These are phyloP conservation scores for Gambusia affinis DNA, from an alignment of 2,113 vertebrate species.

Conservation along the genomic window DNA sequence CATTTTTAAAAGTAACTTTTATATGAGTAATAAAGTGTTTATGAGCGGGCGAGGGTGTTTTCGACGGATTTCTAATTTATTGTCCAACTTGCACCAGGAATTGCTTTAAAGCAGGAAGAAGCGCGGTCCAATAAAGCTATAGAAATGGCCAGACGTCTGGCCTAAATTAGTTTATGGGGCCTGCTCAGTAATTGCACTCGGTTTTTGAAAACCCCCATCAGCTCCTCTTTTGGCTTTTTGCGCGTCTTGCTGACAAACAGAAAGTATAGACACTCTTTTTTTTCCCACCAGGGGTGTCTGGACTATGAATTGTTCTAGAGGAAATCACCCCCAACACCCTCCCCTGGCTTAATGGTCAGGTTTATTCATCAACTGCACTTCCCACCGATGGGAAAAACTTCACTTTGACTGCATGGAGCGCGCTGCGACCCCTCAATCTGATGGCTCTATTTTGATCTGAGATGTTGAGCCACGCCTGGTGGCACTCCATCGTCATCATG, in stretches of 20 bases:
- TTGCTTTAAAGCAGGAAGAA: slow-evolving; percentile 98
- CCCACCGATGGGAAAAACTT: slow-evolving; percentile 61
- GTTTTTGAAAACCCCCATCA: slow-evolving; percentile 85
- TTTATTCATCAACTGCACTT: slow-evolving; percentile 76
- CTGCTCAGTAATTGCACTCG: slow-evolving; percentile 83
- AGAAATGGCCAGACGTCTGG: slow-evolving; percentile 98
- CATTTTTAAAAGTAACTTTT: slow-evolving; percentile 8
- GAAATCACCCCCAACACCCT: slow-evolving; percentile 61
- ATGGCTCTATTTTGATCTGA: neutral
- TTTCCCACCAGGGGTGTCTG: slow-evolving; percentile 78
- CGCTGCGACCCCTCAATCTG: neutral
- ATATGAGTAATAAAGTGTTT: slow-evolving; percentile 69
- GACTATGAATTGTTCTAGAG: slow-evolving; percentile 78
- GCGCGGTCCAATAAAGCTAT: slow-evolving; percentile 94
- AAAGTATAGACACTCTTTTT: slow-evolving; percentile 84
- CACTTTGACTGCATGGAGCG: slow-evolving; percentile 60
- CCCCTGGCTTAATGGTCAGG: slow-evolving; percentile 71
- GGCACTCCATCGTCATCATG: neutral
- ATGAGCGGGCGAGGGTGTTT: slow-evolving; percentile 85
- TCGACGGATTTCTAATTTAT: slow-evolving; percentile 83
- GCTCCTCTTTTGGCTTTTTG: slow-evolving; percentile 88
- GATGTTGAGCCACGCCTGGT: neutral
- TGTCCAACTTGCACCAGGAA: slow-evolving; percentile 85
- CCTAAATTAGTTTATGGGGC: slow-evolving; percentile 96
- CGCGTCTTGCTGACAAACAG: slow-evolving; percentile 85